These are phyloP conservation scores for Salvelinus namaycush DNA, from an alignment of 2,113 vertebrate species.

Conservation along the genomic window DNA sequence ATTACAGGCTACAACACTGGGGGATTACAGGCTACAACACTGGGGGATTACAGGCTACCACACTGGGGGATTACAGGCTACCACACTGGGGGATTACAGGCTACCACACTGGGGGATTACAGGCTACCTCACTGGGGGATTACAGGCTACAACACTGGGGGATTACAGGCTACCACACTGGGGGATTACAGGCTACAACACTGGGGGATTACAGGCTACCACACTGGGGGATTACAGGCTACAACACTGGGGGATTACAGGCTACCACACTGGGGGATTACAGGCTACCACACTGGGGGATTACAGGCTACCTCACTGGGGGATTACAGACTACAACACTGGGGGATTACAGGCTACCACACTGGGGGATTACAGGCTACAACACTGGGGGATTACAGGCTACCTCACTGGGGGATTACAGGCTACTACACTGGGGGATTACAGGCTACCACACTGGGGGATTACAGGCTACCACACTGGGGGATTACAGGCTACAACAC, in stretches of 20 bases:
- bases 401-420: conserved; percentile 41
- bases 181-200: background rate
- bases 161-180: too few species aligned
- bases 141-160: too few species aligned
- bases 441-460: conserved; percentile 23
- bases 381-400: conserved; percentile 42
- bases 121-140: too few species aligned
- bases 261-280: conserved; percentile 40
- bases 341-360: conserved; percentile 36
- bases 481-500: conserved; percentile 32
- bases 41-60: too few species aligned
- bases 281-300: conserved; percentile 31
- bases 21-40: too few species aligned
- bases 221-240: conserved; percentile 42
- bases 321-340: conserved; percentile 40
- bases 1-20: too few species aligned
- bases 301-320: conserved; percentile 29
- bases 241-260: conserved; percentile 40
- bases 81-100: too few species aligned
- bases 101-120: too few species aligned
- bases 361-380: conserved; percentile 40
- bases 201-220: conserved; percentile 36
- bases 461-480: conserved; percentile 35
- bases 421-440: conserved; percentile 40
- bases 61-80: too few species aligned